phyloP scores from a whole-genome alignment of 2,888 invertebrate species.

The Eupelmus urozonus region DNA sequence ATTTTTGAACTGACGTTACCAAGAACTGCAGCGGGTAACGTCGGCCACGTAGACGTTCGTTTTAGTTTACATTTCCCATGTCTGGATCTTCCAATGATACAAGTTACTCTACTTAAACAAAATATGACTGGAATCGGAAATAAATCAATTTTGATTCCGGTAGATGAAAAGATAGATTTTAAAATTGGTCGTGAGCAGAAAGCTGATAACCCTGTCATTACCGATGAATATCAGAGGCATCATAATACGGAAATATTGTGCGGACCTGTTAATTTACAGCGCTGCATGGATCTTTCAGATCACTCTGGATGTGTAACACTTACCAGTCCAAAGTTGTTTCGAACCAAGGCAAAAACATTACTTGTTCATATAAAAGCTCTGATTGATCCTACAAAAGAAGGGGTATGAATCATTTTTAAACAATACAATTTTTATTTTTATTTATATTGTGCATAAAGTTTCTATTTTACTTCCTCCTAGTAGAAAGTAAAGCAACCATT shows the following conservation, averaged over 20 bases:
- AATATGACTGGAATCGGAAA: constrained; percentile 84
- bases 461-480: too few species aligned
- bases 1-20: constrained; percentile 93
- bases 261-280: constrained; percentile 90
- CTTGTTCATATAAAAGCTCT: constrained; percentile 88
- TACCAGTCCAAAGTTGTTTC: constrained; percentile 90
- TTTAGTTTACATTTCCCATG: constrained; percentile 90
- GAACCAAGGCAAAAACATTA: constrained; percentile 87
- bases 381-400: constrained; percentile 83
- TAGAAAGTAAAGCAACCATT: too few species aligned
- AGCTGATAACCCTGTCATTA: constrained; percentile 86
- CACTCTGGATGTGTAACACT: constrained; percentile 91
- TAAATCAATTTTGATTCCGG: constrained; percentile 76
- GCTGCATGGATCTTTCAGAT: constrained; percentile 90
- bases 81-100: constrained; percentile 87
- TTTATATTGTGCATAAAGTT: too few species aligned
- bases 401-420: constrained; percentile 66
- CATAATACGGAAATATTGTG: constrained; percentile 95
- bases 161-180: constrained; percentile 79
- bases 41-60: constrained; percentile 94
- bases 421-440: too few species aligned
- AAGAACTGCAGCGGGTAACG: constrained; percentile 81
- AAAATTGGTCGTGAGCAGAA: constrained; percentile 73
- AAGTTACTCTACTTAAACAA: constrained; percentile 85
- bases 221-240: constrained; percentile 89